Evolutionary conservation across 2,888 invertebrate species (phyloP), one percentile per base, ranked within the genome.

Genomic region (Pyrgus malvae): DNA sequence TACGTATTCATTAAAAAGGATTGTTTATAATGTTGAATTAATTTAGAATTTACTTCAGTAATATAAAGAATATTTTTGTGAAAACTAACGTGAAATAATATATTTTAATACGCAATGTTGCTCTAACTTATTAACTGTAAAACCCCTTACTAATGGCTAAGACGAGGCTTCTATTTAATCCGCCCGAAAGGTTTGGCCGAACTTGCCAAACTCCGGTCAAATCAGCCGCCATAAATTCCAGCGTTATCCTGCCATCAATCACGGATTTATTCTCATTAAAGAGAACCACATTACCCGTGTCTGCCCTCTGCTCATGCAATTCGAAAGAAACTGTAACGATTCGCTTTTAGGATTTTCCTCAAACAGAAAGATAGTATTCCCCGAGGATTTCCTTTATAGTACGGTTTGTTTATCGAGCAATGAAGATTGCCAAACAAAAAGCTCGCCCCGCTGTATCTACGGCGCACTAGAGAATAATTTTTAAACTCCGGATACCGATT

Each of bases 351-450:
- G 67, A 64, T 76, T 76, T 76, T 71, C 72, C 70, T 71, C 68
- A 66, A 70, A 69, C 58, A 70, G 64, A 53, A 45, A 72, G 65
- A 73, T 69, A 70, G 60, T 62, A 67, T 63, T 75, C 73, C 77
- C 74, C 58, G 60, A 62, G 69, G 65, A 70, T 69, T 67, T 68
- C 68, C 58, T 76, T 74, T 77, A 76, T 73, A 67, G 69, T 64
- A 72, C 63, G 68, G 73, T 74, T 74, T 79, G 74, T 78, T 78
- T 78, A 78, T 74, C 70, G 69, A 62, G 67, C 65, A 68, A 70
- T 73, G 67, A 70, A 72, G 69, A 73, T 74, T 69, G 68, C 62
- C 68, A 68, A 71, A 71, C 74, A 74, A 78, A 75, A 73, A 72
- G 60, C 56, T n/a, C 59, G 58, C 42, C 59, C 64, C 67, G 41